Evolutionary conservation across 2,888 invertebrate species (phyloP), one percentile per base, ranked within the genome.

Genomic region (Noctuana brunneofusca): DNA sequence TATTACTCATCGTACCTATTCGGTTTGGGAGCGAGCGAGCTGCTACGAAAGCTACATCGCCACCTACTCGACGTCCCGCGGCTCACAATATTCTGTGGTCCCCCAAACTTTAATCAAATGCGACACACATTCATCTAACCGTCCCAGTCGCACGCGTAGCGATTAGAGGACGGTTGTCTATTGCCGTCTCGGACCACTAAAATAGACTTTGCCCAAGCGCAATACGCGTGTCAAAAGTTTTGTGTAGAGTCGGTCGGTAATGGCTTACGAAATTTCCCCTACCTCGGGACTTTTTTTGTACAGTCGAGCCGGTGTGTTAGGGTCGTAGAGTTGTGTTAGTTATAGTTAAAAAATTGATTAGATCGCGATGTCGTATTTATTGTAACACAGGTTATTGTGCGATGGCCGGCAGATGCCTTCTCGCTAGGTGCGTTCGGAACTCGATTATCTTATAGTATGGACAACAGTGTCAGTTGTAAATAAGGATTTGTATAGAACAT

Each of bases 151-250:
- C 79, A 66, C 88, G 68, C 80, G 70, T 70, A 63, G 70, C 75
- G 73, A 81, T 85, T 81, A 83, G 78, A 76, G 76, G 75, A 70
- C 69, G 64, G 69, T 71, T 67, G 72, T 68, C 78, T 86, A 84
- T 85, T 69, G 80, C 86, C 71, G 79, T 91, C 90, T 86, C 89
- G 78, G 82, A 78, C 79, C 85, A 87, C 89, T 86, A 89, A 91
- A 91, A 91, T 91, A 91, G 91, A 91, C 85, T 86, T 86, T 89
- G 91, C 91, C 86, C 91, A 90, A 89, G 91, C 90, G 91, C 91
- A 91, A 88, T 70, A 87, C 86, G 87, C 88, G 87, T 87, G 91
- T 91, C 91, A 91, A 91, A 90, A 90, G 80, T 91, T 90, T 90
- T 87, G 87, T 90, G 84, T 87, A 85, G 86, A 82, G 80, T 80